Evolutionary conservation across 1,140 invertebrate genomes (phyloP).

Genomic region (Panagrolaimus sp.): DNA sequence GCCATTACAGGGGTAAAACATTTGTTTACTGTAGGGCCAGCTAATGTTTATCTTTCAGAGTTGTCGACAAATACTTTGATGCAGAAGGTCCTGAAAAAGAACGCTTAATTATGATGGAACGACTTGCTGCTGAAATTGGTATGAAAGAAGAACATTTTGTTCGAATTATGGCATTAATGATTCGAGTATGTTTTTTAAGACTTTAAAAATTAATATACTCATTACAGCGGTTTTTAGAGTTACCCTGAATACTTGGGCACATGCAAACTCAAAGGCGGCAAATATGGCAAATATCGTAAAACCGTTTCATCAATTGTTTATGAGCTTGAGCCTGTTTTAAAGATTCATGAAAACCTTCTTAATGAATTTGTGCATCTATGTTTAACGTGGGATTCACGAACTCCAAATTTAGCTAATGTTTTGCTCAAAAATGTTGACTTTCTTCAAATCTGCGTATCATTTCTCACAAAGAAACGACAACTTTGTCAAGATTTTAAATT

Average conservation of each 20-base stretch:
- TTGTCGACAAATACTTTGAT: background rate
- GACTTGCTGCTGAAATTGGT: background rate
- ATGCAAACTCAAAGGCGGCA: background rate
- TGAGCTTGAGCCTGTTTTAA: background rate
- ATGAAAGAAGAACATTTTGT: conserved; percentile 8
- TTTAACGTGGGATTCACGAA: background rate
- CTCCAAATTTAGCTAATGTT: background rate
- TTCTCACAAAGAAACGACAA: background rate
- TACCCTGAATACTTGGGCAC: background rate
- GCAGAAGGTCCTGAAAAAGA: background rate
- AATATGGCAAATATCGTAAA: background rate
- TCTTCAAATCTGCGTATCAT: background rate
- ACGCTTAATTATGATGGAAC: background rate
- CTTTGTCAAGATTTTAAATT: background rate
- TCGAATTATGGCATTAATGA: background rate
- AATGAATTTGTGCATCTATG: background rate
- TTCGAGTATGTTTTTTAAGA: background rate
- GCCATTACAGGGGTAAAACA: background rate
- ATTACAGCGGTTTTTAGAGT: background rate
- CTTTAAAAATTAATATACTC: too few relatives aligned
- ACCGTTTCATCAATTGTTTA: background rate
- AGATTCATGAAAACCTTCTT: background rate
- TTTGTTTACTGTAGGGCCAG: background rate
- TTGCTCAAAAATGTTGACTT: background rate
- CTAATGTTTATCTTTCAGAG: background rate